Conservation (phyloP, 2,797 vertebrate species). For the Hypotaenidia okinawae region DNA sequence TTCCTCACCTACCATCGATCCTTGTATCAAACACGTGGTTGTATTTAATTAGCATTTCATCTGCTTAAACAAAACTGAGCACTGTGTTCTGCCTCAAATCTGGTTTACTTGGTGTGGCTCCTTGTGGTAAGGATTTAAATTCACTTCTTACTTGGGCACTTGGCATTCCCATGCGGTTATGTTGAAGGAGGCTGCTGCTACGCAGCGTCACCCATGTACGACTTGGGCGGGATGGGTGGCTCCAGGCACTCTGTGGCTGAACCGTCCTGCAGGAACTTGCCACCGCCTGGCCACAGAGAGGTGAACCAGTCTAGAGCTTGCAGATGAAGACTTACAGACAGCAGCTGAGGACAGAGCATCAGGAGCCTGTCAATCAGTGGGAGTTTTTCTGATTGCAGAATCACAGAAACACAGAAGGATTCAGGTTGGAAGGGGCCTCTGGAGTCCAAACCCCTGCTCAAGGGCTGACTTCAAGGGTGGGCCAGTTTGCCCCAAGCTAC, state of each 20-base stretch:
- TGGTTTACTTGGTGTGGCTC: neutral
- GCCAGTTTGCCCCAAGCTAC: neutral
- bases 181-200: neutral
- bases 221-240: neutral
- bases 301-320: neutral
- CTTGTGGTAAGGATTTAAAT: neutral
- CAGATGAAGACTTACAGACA: neutral
- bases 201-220: rapidly evolving
- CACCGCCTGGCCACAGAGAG: rapidly evolving
- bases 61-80: neutral
- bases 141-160: neutral
- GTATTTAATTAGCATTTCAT: neutral
- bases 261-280: rapidly evolving
- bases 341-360: neutral
- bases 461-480: neutral
- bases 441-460: neutral
- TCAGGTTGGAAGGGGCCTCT: neutral
- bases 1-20: rapidly evolving
- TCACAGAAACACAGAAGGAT: neutral
- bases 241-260: rapidly evolving
- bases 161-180: neutral
- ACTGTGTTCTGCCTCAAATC: neutral
- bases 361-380: neutral
- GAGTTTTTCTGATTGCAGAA: neutral
- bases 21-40: rapidly evolving